Base-by-base conservation (phyloP, 2,797 vertebrate genomes). In the Gymnothorax reevesii region DNA sequence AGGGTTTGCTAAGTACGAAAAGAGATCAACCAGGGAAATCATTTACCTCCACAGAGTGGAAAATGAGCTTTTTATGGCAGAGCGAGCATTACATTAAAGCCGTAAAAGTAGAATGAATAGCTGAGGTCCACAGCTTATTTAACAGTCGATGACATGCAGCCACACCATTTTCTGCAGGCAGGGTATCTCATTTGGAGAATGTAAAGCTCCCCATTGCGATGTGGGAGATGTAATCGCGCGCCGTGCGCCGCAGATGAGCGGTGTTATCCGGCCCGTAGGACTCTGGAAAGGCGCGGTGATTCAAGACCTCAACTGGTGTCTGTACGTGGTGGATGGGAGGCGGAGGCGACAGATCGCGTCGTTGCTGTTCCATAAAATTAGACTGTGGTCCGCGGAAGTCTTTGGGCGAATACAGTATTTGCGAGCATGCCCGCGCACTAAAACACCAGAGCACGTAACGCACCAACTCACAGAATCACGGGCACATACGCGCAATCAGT, bases 161-260 rank as follows among this genome's bases (percentile, higher is more conserved):
- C 93, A 87, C 92, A 92, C 92, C 92, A 92, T 95, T 95, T 42
- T 93, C 93, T 91, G 90, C 89, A 92, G 92, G 93, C 92, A 92
- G 92, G 92, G 93, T 90, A 95, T 95, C 91, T 94, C 93, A 91
- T 94, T 94, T 94, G 94, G 94, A 95, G 95, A 95, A 95, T 94
- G 92, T 93, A 93, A 95, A 95, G 92, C 92, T 93, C 90, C 73
- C 90, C 6, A 89, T 90, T 93, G 91, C 92, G 91, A 94, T 90
- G 89, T 89, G 89, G 86, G 86, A 87, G 90, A 91, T 93, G 90
- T 94, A 94, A 94, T 94, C 91, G 89, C 90, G 91, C 90, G 87
- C 87, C 90, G 88, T 85, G 90, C 89, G 90, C 90, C 88, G 91
- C 84, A 88, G 90, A 95, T 93, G 90, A 90, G 88, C 89, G 88